phyloP scores from a whole-genome alignment of 2,113 vertebrate species.

The Dolichotis patagonum region DNA sequence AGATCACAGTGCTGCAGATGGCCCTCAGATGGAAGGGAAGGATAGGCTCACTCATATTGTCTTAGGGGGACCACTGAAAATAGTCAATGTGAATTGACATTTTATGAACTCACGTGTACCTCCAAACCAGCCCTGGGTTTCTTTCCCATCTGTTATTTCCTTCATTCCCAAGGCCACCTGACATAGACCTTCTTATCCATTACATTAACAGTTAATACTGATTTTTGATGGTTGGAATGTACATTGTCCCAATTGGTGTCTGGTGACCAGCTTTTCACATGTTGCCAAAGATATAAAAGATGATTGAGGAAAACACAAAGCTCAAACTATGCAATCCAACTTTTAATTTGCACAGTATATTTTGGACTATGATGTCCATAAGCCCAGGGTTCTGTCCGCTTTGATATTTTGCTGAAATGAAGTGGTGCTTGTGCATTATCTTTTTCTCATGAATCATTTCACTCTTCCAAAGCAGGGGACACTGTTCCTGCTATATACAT shows the following conservation, averaged over 20 bases:
- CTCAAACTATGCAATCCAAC: background rate
- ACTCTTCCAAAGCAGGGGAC: background rate
- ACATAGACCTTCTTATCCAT: background rate
- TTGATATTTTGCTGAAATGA: background rate
- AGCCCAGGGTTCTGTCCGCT: background rate
- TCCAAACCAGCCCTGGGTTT: background rate
- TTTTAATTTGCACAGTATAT: background rate
- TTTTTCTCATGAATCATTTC: background rate
- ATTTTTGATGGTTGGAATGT: background rate
- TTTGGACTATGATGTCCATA: background rate
- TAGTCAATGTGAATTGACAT: background rate
- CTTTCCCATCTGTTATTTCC: background rate
- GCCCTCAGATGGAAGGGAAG: background rate
- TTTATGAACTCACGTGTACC: background rate
- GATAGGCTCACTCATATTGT: background rate
- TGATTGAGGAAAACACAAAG: background rate
- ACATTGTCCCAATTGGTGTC: background rate
- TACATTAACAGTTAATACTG: background rate
- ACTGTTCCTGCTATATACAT: background rate
- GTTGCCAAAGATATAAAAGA: background rate
- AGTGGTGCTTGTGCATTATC: background rate
- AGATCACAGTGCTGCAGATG: background rate
- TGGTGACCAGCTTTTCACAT: background rate
- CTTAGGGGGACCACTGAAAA: background rate
- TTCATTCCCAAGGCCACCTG: background rate